A percentile compares a stretch with the other conserved stretches of the same genome.
phyloP scores from a whole-genome alignment of 2,797 vertebrate genomes.

The Tiaroga cobitis region DNA sequence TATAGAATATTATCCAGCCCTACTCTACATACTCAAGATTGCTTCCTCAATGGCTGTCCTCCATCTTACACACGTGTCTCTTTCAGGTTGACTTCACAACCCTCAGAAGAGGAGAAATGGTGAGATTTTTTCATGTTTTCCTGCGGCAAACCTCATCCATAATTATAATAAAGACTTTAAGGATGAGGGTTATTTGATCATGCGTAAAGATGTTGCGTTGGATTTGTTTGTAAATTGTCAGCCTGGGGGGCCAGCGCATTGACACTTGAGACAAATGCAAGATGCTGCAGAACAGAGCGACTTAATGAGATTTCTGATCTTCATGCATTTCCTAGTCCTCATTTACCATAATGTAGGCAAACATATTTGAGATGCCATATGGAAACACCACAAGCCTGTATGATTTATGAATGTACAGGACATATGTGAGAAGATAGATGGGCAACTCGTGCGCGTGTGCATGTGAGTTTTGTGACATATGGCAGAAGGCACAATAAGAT shows the following conservation, averaged over 20 bases:
- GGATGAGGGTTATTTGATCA: conserved; percentile 16
- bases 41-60: not conserved
- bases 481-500: conserved; percentile 65
- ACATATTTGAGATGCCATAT: conserved; percentile 74
- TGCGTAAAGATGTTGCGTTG: not conserved
- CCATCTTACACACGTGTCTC: not conserved
- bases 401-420: conserved; percentile 69
- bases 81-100: conserved; percentile 85
- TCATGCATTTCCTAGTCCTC: conserved; percentile 58
- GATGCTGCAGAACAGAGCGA: conserved; percentile 33
- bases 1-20: not conserved
- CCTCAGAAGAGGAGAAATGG: conserved; percentile 95
- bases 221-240: conserved; percentile 37
- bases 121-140: conserved; percentile 64
- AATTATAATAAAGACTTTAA: conserved; percentile 7
- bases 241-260: not conserved
- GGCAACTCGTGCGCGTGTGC: conserved; percentile 35
- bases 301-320: conserved; percentile 31
- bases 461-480: conserved; percentile 68
- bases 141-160: not conserved
- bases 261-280: conserved; percentile 28
- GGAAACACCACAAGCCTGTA: conserved; percentile 66
- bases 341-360: conserved; percentile 56
- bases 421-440: conserved; percentile 45
- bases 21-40: not conserved